Conservation (phyloP, 2,797 vertebrate species). For the Acridotheres tristis region DNA sequence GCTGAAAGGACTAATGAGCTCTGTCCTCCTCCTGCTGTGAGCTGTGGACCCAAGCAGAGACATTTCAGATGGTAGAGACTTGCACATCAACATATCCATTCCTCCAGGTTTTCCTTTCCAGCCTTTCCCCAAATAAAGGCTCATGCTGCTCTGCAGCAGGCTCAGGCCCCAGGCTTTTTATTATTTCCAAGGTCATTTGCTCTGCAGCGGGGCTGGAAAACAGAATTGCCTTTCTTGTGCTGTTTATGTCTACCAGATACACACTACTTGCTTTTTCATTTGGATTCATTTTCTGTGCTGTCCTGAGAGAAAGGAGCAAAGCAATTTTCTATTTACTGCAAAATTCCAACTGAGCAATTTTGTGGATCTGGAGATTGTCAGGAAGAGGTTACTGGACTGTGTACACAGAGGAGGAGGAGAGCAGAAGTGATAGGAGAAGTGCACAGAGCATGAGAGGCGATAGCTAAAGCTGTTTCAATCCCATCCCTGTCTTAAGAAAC, state of each 20-base stretch:
- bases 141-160: neutral
- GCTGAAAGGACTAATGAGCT: neutral
- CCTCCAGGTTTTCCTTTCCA: constrained; percentile 18
- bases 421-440: constrained; percentile 60
- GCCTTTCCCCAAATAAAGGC: neutral
- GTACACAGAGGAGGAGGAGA: constrained; percentile 37
- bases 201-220: constrained; percentile 38
- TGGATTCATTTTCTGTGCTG: constrained; percentile 72
- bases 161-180: constrained; percentile 28
- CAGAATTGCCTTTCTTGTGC: constrained; percentile 57
- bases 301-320: constrained; percentile 69
- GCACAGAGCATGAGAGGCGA: neutral
- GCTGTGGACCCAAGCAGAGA: neutral
- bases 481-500: neutral
- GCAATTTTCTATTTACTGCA: constrained; percentile 76
- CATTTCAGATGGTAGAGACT: neutral
- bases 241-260: constrained; percentile 76
- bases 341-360: constrained; percentile 69
- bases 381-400: constrained; percentile 67
- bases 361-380: constrained; percentile 70
- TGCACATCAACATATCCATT: neutral
- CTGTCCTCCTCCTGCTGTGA: neutral
- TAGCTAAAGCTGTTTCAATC: constrained; percentile 28
- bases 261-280: constrained; percentile 73
- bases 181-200: constrained; percentile 64